A percentile compares a stretch with the other conserved stretches of the same genome.
These are phyloP conservation scores for Trissolcus japonicus DNA, from an alignment of 2,888 invertebrate genomes.

Conservation along the genomic window DNA sequence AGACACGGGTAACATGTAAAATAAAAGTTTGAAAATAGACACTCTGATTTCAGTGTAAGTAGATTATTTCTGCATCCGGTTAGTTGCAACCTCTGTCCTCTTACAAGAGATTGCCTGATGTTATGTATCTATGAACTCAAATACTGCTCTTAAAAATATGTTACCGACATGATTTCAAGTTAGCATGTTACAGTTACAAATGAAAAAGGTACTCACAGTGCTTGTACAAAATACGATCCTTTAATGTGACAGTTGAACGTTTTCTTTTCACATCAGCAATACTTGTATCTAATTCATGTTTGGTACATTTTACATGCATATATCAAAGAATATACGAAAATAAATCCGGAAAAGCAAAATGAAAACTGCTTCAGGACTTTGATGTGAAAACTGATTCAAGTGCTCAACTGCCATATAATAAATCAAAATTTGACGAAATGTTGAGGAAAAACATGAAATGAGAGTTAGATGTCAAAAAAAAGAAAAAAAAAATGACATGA, in stretches of 20 bases:
- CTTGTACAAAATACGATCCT: constrained; percentile 48
- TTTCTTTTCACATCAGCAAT: constrained; percentile 52
- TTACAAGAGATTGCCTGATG: constrained; percentile 53
- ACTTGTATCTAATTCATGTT: constrained; percentile 42
- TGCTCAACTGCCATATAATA: background rate
- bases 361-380: background rate
- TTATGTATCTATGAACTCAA: constrained; percentile 45
- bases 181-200: constrained; percentile 37
- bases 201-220: constrained; percentile 41
- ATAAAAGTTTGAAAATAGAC: too few relatives aligned
- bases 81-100: constrained; percentile 54
- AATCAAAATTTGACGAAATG: too few relatives aligned
- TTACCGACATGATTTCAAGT: constrained; percentile 52
- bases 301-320: constrained; percentile 48
- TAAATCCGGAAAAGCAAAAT: constrained; percentile 13
- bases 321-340: constrained; percentile 41
- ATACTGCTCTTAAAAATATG: constrained; percentile 55
- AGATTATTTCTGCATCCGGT: constrained; percentile 53
- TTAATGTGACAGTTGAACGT: constrained; percentile 51
- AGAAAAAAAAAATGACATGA: too few relatives aligned
- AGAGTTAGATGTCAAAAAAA: too few relatives aligned
- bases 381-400: background rate
- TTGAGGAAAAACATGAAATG: too few relatives aligned
- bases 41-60: constrained; percentile 20
- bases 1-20: too few relatives aligned